Base-by-base conservation (phyloP, 1,140 invertebrate genomes). In the Euura lappo region DNA sequence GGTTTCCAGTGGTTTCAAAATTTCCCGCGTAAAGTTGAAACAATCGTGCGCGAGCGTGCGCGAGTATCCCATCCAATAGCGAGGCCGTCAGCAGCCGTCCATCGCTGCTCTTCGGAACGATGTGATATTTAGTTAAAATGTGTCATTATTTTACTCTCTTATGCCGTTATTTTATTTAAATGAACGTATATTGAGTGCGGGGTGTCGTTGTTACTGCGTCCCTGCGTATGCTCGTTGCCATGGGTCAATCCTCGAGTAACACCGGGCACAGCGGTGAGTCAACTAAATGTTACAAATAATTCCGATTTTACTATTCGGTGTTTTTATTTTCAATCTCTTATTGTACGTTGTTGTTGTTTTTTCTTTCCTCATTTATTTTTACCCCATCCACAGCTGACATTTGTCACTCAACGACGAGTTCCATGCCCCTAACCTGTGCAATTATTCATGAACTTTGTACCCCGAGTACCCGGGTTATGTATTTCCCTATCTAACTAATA, bases 181-280 rank as follows among this genome's bases (percentile, higher is more conserved):
- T 60, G 51, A 11, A 60, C 51, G 51, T 11, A 11, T n/a, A n/a
- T 60, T 60, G 51, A 60, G n/a, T 69, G 44, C 43, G 68, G n/a
- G 44, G 68, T 60, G 45, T 28, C n/a, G 47, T 51, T 60, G 60
- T 71, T 71, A 71, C 44, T 44, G 47, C 28, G 71, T 11, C 60
- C 45, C 42, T 72, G 51, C 51, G 51, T 60, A 60, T 60, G 51
- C 51, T 60, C 4, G 13, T 71, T 68, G 77, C 74, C 70, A 86
- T 86, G 85, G 85, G 85, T 74, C 84, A 85, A 71, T 85, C 84
- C 71, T 85, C 84, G 72, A 85, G 84, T 78, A 85, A 80, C 79
- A 82, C 82, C 78, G 82, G 83, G 68, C 83, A 83, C 79, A 85
- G 78, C 79, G 85, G 85, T 86, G 80, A 86, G 85, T 86, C 69